Base-by-base conservation (phyloP, 2,797 vertebrate genomes). In the Psittacula derbiana region DNA sequence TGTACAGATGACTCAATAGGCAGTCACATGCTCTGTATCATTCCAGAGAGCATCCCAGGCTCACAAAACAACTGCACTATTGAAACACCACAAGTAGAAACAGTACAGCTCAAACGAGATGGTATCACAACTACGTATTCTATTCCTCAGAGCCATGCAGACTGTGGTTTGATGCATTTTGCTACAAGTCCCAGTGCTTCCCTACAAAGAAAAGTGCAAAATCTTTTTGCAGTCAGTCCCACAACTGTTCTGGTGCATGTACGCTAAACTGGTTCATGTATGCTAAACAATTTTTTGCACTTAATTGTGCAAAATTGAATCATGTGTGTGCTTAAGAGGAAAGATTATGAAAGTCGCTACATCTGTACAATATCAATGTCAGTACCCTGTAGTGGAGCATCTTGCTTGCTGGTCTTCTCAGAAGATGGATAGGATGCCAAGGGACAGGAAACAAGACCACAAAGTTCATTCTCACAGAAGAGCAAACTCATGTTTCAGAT, bases 71-170 rank as follows among this genome's bases (percentile, higher is more conserved):
- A 91, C 49, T 44, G 30, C 38, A 27, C 65, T 49, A 83, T 41
- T 92, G 84, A 88, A 93, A 89, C 9, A 83, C 10, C 58, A 46
- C 67, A 83, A 78, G 53, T 12, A 91, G 71, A 94, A 92, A 92
- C 57, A 89, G 71, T 30, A 71, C 13, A 61, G 72, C 75, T 78
- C 61, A 89, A 50, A 87, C 16, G 12, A 96, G 72, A 86, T 82
- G 61, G 79, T 83, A 92, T 92, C 88, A 91, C 49, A 95, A 40
- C 20, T 52, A 58, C 19, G 60, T 36, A 64, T 30, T 82, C 64
- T 52, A 10, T 18, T 89, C 44, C 57, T 88, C 84, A 87, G 52
- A 89, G 64, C 44, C 55, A 41, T 49, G 74, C 50, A 67, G 46
- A 44, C 17, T 31, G 41, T 67, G 81, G 75, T 89, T 80, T 82